phyloP scores from a whole-genome alignment of 2,888 invertebrate species.

The Octonoba sinensis region DNA sequence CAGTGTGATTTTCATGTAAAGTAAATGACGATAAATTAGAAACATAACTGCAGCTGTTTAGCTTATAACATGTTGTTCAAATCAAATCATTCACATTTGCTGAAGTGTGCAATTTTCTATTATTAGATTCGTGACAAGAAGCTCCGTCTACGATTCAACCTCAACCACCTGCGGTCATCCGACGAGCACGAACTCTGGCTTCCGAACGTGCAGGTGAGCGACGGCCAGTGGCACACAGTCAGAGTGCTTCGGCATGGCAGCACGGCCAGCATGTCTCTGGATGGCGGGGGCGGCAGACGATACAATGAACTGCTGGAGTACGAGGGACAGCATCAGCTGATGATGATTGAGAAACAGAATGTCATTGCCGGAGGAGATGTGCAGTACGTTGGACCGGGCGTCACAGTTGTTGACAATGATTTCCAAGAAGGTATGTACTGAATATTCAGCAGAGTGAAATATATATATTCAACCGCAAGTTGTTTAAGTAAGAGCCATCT shows the following conservation, averaged over 20 bases:
- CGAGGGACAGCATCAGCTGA: constrained; percentile 87
- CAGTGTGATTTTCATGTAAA: too few species aligned
- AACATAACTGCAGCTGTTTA: too few species aligned
- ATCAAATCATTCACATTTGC: too few species aligned
- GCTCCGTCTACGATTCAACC: constrained; percentile 90
- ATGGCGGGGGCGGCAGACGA: constrained; percentile 93
- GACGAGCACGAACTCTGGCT: constrained; percentile 93
- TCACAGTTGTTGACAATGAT: constrained; percentile 94
- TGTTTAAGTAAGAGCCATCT: too few species aligned
- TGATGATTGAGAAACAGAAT: constrained; percentile 92
- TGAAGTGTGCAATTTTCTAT: too few species aligned
- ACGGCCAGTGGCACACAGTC: constrained; percentile 97
- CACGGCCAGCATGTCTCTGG: constrained; percentile 90
- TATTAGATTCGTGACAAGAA: constrained; percentile 87
- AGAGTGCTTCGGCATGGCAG: constrained; percentile 91
- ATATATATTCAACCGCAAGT: too few species aligned
- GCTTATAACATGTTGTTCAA: too few species aligned
- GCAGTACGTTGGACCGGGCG: constrained; percentile 92
- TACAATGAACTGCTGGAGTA: constrained; percentile 94
- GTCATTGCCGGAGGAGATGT: constrained; percentile 96
- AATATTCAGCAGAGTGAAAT: background rate
- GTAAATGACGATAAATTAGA: too few species aligned
- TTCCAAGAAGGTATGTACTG: constrained; percentile 84
- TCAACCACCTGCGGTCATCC: constrained; percentile 86
- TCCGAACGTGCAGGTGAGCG: constrained; percentile 89